These are phyloP conservation scores for Leptonema lineaticorne DNA, from an alignment of 1,140 invertebrate species.

Conservation along the genomic window DNA sequence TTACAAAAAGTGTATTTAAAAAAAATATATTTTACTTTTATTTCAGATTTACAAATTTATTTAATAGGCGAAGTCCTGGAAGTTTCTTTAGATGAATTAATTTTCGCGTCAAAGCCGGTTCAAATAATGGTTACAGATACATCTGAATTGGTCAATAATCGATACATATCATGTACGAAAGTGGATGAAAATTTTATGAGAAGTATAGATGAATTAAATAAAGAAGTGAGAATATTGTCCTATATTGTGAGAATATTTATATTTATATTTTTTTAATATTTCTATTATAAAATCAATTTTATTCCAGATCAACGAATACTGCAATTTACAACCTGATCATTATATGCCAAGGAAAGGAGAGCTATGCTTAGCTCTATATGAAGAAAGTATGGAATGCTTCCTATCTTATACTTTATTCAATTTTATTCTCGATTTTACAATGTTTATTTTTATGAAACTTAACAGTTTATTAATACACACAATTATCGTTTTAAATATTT, in stretches of 20 bases:
- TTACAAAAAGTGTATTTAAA: no score
- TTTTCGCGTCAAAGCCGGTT: not conserved
- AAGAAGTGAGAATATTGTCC: not conserved
- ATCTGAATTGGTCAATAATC: not conserved
- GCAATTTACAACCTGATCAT: not conserved
- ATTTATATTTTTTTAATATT: no score
- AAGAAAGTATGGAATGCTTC: constrained; percentile 3
- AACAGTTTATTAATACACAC: no score
- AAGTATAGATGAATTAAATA: not conserved
- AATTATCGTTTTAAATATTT: no score
- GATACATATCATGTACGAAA: not conserved
- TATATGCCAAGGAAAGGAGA: not conserved
- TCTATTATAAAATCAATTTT: not conserved
- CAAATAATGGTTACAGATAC: not conserved
- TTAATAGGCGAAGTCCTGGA: not conserved
- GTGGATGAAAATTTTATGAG: not conserved
- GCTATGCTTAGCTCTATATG: constrained; percentile 2
- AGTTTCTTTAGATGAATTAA: not conserved
- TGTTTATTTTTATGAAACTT: no score
- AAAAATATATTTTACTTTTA: no score
- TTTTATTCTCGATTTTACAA: no score
- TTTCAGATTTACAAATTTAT: not conserved
- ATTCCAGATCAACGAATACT: constrained; percentile 18
- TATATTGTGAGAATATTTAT: not conserved
- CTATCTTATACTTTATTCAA: no score